Percentiles rank a stretch among this genome's conserved stretches.
These are phyloP conservation scores for Corythucha ciliata DNA, from an alignment of 2,888 invertebrate species.

Conservation along the genomic window DNA sequence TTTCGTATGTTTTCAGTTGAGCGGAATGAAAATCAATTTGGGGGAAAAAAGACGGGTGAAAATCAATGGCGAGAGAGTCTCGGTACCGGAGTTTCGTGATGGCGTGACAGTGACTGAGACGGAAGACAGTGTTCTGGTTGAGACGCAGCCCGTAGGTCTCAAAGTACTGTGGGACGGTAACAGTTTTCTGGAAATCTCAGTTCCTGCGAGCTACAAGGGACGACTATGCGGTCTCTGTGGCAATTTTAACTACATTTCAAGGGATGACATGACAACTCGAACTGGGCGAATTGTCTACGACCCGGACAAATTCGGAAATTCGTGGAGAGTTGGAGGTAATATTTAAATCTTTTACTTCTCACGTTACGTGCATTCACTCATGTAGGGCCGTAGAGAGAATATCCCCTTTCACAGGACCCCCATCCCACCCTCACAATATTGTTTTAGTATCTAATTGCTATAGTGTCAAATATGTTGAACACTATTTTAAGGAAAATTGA, in stretches of 20 bases:
- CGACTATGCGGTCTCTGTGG: constrained; percentile 85
- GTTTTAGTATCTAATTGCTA: too few species aligned
- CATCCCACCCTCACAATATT: too few species aligned
- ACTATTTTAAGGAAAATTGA: too few species aligned
- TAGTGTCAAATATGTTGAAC: too few species aligned
- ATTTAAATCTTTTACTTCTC: too few species aligned
- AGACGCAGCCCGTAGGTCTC: constrained; percentile 60
- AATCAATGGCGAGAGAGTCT: constrained; percentile 67
- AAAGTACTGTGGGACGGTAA: constrained; percentile 87
- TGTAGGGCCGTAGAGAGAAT: too few species aligned
- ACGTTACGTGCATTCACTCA: too few species aligned
- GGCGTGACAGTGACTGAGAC: constrained; percentile 53
- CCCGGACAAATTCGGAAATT: constrained; percentile 64
- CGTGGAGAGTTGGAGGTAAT: constrained; percentile 78
- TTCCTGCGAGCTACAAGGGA: constrained; percentile 64
- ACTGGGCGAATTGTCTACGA: constrained; percentile 58
- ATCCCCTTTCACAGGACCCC: too few species aligned
- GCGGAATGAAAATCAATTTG: constrained; percentile 66
- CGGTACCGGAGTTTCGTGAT: constrained; percentile 51
- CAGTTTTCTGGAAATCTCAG: constrained; percentile 76
- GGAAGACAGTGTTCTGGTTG: constrained; percentile 57
- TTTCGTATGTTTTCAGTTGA: constrained; percentile 48
- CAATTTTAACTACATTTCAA: constrained; percentile 78
- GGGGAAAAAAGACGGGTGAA: constrained; percentile 79
- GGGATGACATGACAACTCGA: constrained; percentile 72